These are phyloP conservation scores for Melikaiella ostensackeni DNA, from an alignment of 2,888 invertebrate species.

Conservation along the genomic window DNA sequence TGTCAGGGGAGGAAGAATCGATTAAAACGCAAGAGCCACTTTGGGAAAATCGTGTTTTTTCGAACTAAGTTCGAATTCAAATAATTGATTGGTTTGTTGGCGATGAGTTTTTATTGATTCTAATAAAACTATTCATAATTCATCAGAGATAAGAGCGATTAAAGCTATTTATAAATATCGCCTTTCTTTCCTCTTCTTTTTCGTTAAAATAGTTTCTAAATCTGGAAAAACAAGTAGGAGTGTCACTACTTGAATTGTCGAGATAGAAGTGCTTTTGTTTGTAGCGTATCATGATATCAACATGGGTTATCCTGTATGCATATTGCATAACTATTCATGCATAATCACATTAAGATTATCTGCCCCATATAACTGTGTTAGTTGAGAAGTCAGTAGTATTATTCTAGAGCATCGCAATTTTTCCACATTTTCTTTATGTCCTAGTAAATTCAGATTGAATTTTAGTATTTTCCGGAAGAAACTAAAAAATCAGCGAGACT, in stretches of 20 bases:
- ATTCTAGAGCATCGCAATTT: too few species aligned
- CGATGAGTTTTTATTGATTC: constrained; percentile 9
- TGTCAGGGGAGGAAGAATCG: constrained; percentile 11
- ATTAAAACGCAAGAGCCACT: neutral
- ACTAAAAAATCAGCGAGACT: too few species aligned
- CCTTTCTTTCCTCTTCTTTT: neutral
- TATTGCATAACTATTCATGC: too few species aligned
- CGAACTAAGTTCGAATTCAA: constrained; percentile 3
- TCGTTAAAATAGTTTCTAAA: neutral
- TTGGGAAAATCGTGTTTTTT: constrained; percentile 24
- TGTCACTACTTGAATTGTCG: neutral
- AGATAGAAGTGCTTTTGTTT: constrained; percentile 8
- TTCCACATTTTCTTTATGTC: too few species aligned
- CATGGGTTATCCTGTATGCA: neutral
- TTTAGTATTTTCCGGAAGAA: too few species aligned
- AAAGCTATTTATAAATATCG: neutral
- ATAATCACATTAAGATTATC: too few species aligned
- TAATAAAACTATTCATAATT: neutral
- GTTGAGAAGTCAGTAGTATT: neutral
- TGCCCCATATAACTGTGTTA: neutral
- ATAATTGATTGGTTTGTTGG: neutral
- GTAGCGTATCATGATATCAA: neutral
- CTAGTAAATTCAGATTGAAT: too few species aligned
- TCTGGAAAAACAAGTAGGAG: neutral
- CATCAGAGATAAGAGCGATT: neutral